Evolutionary conservation across 1,140 invertebrate genomes (phyloP).

Genomic region (Leptinotarsa defecta): DNA sequence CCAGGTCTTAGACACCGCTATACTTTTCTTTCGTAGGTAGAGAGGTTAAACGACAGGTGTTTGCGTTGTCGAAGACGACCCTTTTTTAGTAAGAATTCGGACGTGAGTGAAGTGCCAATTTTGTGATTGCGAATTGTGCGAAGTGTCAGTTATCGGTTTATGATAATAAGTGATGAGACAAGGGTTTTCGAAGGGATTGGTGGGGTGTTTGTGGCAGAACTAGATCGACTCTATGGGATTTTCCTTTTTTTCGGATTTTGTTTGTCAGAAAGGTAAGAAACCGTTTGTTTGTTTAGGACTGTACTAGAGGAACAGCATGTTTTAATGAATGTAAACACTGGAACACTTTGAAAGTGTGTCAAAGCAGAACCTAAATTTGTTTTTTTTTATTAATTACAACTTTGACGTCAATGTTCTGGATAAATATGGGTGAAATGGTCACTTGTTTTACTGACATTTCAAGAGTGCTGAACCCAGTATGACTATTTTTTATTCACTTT

Average conservation of each 20-base stretch:
- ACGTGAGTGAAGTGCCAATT: neutral
- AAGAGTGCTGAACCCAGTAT: too few relatives aligned
- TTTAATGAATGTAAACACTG: too few relatives aligned
- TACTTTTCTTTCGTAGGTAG: neutral
- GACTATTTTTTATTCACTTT: too few relatives aligned
- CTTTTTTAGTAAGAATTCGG: neutral
- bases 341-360: too few relatives aligned
- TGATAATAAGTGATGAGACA: neutral
- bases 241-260: neutral
- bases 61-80: neutral
- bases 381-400: too few relatives aligned
- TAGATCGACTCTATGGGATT: neutral
- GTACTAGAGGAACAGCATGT: too few relatives aligned
- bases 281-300: neutral
- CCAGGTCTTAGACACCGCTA: slow-evolving; percentile 33
- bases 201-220: neutral
- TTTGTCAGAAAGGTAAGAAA: neutral
- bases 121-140: neutral
- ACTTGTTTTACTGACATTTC: too few relatives aligned
- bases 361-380: too few relatives aligned
- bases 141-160: neutral
- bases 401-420: too few relatives aligned
- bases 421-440: too few relatives aligned
- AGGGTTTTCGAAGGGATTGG: neutral
- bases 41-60: slow-evolving; percentile 7